phyloP scores from a whole-genome alignment of 2,797 vertebrate species.

The Corythornis leucogaster region DNA sequence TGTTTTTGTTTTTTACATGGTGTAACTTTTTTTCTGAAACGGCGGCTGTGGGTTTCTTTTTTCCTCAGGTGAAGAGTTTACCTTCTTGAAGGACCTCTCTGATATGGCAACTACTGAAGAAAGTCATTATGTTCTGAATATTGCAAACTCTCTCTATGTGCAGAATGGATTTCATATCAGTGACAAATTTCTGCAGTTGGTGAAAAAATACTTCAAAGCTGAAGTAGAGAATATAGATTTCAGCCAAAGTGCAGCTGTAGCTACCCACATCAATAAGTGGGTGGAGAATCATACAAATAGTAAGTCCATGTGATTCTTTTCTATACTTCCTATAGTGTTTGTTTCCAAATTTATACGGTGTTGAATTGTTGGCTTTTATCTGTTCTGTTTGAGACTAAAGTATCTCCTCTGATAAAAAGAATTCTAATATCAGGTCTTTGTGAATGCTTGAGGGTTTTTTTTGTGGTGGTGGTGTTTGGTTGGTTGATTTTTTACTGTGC shows the following conservation, averaged over 20 bases:
- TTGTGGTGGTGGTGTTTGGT: too few relatives aligned
- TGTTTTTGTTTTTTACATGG: too few relatives aligned
- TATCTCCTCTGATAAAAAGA: not conserved
- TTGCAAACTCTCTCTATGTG: slow-evolving; percentile 93
- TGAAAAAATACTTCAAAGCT: slow-evolving; percentile 92
- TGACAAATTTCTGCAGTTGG: slow-evolving; percentile 90
- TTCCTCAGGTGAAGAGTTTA: slow-evolving; percentile 89
- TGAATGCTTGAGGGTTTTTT: not conserved
- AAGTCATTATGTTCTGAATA: slow-evolving; percentile 87
- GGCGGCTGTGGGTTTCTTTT: not conserved
- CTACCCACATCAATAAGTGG: slow-evolving; percentile 93
- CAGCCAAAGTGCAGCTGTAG: slow-evolving; percentile 86
- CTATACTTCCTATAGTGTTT: not conserved
- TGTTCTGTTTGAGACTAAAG: not conserved
- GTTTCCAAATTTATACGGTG: not conserved
- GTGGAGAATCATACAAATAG: slow-evolving; percentile 96
- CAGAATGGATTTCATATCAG: slow-evolving; percentile 91
- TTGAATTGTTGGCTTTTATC: not conserved
- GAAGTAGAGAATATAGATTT: slow-evolving; percentile 93
- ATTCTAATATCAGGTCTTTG: not conserved
- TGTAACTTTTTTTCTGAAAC: not conserved
- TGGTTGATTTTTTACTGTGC: not conserved
- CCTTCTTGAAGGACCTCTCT: slow-evolving; percentile 90
- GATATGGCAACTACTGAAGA: slow-evolving; percentile 82
- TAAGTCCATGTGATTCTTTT: slow-evolving; percentile 76